Base-by-base conservation (phyloP, 1,140 invertebrate genomes). In the Augochlora pura region DNA sequence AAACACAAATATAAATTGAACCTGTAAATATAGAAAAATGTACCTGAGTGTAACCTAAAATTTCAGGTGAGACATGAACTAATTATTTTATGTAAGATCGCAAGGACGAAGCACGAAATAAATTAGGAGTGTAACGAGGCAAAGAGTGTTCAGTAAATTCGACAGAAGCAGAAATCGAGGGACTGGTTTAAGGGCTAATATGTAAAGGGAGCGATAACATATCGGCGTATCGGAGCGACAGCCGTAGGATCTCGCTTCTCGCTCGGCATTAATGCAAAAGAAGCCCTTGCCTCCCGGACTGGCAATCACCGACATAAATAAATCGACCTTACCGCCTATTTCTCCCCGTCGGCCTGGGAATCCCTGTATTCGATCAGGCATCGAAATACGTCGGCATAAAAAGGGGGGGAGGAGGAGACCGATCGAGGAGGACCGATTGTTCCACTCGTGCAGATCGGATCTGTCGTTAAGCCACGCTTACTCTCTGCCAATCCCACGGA, bases 231-330 rank as follows among this genome's bases (percentile, higher is more conserved):
- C 83, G 32, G 52, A 52, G 64, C 81, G 59, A 76, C 60, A 71
- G 49, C 18, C 64, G 25, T 49, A n/a, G 73, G 73, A 80, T 83
- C 39, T 54, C 67, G 77, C 70, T 65, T 39, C 39, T 52, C 75
- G 76, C 46, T 49, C 60, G 54, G 78, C 77, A 87, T 87, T 88
- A 87, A 86, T 86, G 84, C 81, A 71, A 82, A 82, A 68, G 69
- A 86, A 85, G 63, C 64, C 81, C 63, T 84, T 57, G 54, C 75
- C 78, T 82, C 68, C 52, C 60, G 60, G 80, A 49, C 62, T 81
- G 57, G 74, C 87, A 86, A 88, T 88, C 87, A 81, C 73, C 75
- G 81, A 77, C 84, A 83, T 83, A 87, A 88, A 88, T 87, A 87
- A 87, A 87, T 88, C 83, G 86, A 64, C 42, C 83, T 77, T 57